A percentile compares a stretch with the other conserved stretches of the same genome.
These are phyloP conservation scores for Erebia ligea DNA, from an alignment of 2,888 invertebrate genomes.

Conservation along the genomic window DNA sequence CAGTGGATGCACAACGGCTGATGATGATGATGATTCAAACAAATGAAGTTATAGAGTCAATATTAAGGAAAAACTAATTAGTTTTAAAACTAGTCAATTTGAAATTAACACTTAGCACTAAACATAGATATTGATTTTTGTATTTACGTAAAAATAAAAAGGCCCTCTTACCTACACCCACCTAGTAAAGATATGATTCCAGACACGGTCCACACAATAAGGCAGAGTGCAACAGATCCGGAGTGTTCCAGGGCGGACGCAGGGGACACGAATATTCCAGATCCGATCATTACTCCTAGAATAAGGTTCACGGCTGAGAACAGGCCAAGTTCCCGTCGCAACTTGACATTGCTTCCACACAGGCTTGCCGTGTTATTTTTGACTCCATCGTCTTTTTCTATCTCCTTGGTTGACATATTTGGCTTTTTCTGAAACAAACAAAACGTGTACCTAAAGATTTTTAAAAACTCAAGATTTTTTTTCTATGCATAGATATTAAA, in stretches of 20 bases:
- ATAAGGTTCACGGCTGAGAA: constrained; percentile 92
- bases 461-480: too few species aligned
- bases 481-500: too few species aligned
- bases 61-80: too few species aligned
- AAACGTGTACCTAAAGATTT: not conserved
- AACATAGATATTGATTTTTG: not conserved
- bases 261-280: constrained; percentile 94
- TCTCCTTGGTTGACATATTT: constrained; percentile 55
- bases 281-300: constrained; percentile 95
- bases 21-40: too few species aligned
- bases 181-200: constrained; percentile 91
- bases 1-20: too few species aligned
- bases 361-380: constrained; percentile 44
- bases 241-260: constrained; percentile 88
- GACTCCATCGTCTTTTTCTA: constrained; percentile 51
- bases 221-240: constrained; percentile 91
- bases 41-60: too few species aligned
- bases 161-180: constrained; percentile 78
- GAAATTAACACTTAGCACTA: too few species aligned
- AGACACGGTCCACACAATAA: constrained; percentile 90
- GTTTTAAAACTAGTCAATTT: too few species aligned
- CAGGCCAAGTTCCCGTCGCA: constrained; percentile 90
- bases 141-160: constrained; percentile 36
- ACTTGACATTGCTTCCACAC: constrained; percentile 77
- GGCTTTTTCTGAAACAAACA: constrained; percentile 50